Percentiles rank a stretch among this genome's conserved stretches.
These are phyloP conservation scores for Pygoscelis adeliae DNA, from an alignment of 2,113 vertebrate genomes.

Conservation along the genomic window DNA sequence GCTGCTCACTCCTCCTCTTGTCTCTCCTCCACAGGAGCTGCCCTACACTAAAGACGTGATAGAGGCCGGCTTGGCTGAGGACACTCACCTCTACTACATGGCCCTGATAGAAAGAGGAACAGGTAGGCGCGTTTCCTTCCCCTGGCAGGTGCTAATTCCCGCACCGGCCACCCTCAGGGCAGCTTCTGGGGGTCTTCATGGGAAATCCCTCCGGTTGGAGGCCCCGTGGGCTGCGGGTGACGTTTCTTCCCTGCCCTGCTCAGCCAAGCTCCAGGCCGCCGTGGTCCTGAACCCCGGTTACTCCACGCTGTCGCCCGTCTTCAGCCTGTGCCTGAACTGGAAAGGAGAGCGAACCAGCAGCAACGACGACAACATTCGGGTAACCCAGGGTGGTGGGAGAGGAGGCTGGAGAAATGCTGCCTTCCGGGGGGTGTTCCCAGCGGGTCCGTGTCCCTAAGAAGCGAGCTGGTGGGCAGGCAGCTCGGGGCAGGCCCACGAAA, in stretches of 20 bases:
- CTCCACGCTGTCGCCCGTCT: constrained; percentile 87
- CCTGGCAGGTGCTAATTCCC: neutral
- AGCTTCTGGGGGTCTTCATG: neutral
- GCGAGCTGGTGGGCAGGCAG: neutral
- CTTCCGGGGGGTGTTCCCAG: rapidly evolving
- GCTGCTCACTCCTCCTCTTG: neutral
- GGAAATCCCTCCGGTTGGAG: neutral
- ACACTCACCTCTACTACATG: constrained; percentile 91
- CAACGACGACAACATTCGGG: constrained; percentile 92
- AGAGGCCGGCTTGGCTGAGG: constrained; percentile 85
- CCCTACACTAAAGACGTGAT: constrained; percentile 86
- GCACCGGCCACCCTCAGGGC: rapidly evolving
- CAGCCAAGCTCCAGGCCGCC: constrained; percentile 88
- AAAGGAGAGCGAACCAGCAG: constrained; percentile 90
- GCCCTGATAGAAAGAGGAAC: constrained; percentile 91
- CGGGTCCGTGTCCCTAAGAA: rapidly evolving
- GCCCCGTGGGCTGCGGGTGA: neutral
- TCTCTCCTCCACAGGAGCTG: constrained; percentile 77
- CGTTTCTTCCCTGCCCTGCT: neutral
- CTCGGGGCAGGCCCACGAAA: rapidly evolving
- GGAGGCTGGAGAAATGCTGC: neutral
- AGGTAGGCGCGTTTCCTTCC: constrained; percentile 59
- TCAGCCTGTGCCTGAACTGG: constrained; percentile 94
- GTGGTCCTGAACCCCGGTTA: constrained; percentile 92
- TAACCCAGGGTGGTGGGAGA: constrained; percentile 17